Conservation (phyloP, 2,888 invertebrate species). For the Glyphotaelius pellucidus region DNA sequence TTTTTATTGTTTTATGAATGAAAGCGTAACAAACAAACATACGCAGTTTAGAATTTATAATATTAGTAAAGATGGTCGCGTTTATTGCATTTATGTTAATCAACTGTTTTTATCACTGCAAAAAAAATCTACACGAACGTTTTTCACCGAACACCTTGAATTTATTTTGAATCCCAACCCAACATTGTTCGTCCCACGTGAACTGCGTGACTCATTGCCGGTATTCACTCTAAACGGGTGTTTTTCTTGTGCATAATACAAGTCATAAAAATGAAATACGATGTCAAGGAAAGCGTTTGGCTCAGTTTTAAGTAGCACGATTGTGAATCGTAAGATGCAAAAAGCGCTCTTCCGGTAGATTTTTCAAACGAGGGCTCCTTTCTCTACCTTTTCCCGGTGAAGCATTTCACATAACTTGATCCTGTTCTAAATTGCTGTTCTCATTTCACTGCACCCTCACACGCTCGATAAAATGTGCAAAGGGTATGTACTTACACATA, state of each 20-base stretch:
- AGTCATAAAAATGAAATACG: neutral
- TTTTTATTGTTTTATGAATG: no score
- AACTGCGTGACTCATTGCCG: neutral
- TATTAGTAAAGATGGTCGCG: no score
- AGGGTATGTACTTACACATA: neutral
- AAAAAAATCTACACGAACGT: neutral
- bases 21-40: no score
- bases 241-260: neutral
- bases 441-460: neutral
- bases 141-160: neutral
- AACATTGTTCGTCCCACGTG: neutral
- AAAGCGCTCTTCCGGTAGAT: neutral
- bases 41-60: no score
- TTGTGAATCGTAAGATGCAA: neutral
- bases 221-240: neutral
- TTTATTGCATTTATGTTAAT: neutral
- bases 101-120: neutral
- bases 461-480: slow-evolving; percentile 9
- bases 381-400: neutral
- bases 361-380: neutral
- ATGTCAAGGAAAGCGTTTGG: neutral
- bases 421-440: slow-evolving; percentile 4
- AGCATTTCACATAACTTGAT: neutral
- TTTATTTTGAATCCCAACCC: neutral
- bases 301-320: neutral